Conservation (phyloP, 2,888 invertebrate genomes). For the Ornithoptera priamus region DNA sequence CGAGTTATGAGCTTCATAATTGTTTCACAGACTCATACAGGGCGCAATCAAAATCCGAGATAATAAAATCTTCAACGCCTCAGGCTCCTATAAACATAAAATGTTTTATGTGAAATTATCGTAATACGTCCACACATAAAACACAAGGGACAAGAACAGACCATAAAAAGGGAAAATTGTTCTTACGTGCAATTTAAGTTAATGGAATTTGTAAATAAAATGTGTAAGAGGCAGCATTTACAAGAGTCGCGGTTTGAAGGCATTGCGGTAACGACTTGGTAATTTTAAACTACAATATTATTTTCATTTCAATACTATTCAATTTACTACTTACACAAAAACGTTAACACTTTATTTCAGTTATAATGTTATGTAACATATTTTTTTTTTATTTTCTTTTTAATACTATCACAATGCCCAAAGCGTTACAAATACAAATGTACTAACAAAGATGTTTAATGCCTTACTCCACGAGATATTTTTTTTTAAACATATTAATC, state of each 20-base stretch:
- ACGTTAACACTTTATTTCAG: no score
- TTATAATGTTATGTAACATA: no score
- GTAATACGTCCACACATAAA: constrained; percentile 17
- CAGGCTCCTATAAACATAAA: constrained; percentile 21
- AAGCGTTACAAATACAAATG: no score
- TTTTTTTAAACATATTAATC: no score
- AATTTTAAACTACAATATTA: background rate
- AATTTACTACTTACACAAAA: background rate
- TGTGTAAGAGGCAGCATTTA: background rate
- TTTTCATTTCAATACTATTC: constrained; percentile 1
- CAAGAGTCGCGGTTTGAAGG: background rate
- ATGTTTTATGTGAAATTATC: constrained; percentile 29
- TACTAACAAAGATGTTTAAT: no score
- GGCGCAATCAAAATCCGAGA: constrained; percentile 14
- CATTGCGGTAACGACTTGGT: background rate
- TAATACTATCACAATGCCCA: no score
- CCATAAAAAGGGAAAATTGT: constrained; percentile 29
- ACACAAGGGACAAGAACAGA: constrained; percentile 13
- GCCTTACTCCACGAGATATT: no score
- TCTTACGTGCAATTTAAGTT: constrained; percentile 13
- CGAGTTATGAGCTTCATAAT: constrained; percentile 10
- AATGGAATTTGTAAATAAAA: constrained; percentile 25
- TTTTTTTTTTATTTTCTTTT: no score
- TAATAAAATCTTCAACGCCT: constrained; percentile 23
- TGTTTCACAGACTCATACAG: constrained; percentile 13